Conservation (phyloP, 2,797 vertebrate genomes). For the Delichon dasypus region DNA sequence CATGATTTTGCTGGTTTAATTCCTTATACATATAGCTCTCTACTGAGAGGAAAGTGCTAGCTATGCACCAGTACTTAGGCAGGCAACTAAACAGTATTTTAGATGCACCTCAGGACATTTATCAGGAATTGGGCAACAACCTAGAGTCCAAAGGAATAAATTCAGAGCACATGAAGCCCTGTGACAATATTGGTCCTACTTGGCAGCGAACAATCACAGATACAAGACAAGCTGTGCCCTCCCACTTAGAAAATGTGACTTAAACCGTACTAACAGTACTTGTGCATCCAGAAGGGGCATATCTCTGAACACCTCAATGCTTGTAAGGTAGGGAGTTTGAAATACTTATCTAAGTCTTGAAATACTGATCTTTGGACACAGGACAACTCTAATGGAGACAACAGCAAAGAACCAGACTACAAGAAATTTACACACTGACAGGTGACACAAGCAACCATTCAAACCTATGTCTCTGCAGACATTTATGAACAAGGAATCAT, state of each 20-base stretch:
- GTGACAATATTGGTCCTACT: neutral
- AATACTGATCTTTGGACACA: neutral
- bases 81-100: neutral
- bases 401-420: neutral
- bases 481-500: slow-evolving; percentile 88
- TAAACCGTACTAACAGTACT: neutral
- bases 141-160: neutral
- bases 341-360: neutral
- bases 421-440: neutral
- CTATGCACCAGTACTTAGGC: neutral
- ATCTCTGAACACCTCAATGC: neutral
- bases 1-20: neutral
- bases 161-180: neutral
- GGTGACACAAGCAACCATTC: slow-evolving; percentile 8
- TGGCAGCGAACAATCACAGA: neutral
- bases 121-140: neutral
- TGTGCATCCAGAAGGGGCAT: neutral
- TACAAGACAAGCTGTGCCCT: neutral
- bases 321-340: neutral
- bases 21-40: neutral
- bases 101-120: neutral
- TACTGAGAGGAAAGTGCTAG: neutral
- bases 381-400: neutral
- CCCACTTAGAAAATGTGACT: neutral
- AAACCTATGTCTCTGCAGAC: slow-evolving; percentile 91